Evolutionary conservation across 2,113 vertebrate species (phyloP).

Genomic region (Haemorhous mexicanus): DNA sequence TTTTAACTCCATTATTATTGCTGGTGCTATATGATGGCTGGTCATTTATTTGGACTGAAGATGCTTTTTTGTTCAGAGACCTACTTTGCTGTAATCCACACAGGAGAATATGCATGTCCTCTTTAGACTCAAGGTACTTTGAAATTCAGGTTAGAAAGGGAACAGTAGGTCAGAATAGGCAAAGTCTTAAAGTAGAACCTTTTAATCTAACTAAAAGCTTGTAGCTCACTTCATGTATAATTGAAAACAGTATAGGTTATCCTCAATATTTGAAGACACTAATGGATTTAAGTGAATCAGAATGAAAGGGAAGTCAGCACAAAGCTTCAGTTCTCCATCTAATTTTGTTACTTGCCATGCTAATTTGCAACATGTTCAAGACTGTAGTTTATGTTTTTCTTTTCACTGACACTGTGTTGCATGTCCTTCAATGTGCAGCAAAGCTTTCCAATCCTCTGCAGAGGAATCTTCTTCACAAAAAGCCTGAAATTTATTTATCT

Average conservation of each 20-base stretch:
- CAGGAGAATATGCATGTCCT: background rate
- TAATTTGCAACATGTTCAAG: background rate
- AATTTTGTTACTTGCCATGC: background rate
- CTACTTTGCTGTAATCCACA: background rate
- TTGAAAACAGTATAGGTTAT: background rate
- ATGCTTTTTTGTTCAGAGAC: background rate
- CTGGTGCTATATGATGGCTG: background rate
- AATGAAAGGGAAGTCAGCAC: background rate
- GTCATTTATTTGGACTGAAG: background rate
- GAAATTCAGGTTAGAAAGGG: background rate
- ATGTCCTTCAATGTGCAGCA: background rate
- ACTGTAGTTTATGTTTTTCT: background rate
- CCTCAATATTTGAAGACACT: conserved; percentile 12
- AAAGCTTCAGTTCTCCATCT: background rate
- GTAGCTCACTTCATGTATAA: background rate
- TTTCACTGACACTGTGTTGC: background rate
- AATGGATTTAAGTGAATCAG: background rate
- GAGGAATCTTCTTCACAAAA: background rate
- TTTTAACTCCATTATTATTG: background rate
- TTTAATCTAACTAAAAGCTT: conserved; percentile 5
- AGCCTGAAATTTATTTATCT: background rate
- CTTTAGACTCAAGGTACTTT: background rate
- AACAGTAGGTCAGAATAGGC: background rate
- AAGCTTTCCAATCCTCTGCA: background rate
- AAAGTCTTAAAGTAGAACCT: background rate